A percentile compares a stretch with the other conserved stretches of the same genome.
phyloP scores from a whole-genome alignment of 2,888 invertebrate species.

The Syritta pipiens region DNA sequence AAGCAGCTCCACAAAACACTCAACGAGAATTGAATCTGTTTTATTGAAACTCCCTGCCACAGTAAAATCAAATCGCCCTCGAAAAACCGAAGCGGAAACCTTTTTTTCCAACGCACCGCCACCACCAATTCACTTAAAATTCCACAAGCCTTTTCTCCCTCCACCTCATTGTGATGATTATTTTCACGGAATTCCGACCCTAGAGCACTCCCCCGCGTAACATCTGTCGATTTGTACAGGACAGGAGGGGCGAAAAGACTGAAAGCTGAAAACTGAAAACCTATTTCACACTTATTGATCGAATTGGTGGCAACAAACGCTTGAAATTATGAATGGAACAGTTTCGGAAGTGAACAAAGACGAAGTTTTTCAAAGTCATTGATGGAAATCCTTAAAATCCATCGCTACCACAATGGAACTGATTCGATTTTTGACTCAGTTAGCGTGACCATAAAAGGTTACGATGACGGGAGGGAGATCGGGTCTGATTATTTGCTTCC shows the following conservation, averaged over 20 bases:
- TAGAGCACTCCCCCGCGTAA: slow-evolving; percentile 22
- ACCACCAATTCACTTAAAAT: slow-evolving; percentile 59
- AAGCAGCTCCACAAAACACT: too few species aligned
- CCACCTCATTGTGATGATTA: slow-evolving; percentile 27
- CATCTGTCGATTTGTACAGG: slow-evolving; percentile 36
- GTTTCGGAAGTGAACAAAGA: slow-evolving; percentile 3
- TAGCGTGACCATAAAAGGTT: background rate
- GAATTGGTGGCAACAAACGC: slow-evolving; percentile 21
- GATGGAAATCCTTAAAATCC: slow-evolving; percentile 7
- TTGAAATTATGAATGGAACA: slow-evolving; percentile 26
- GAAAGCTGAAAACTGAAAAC: slow-evolving; percentile 49
- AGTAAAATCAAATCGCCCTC: background rate
- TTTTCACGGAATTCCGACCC: slow-evolving; percentile 14
- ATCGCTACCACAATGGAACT: background rate
- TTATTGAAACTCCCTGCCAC: too few species aligned
- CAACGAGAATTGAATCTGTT: too few species aligned
- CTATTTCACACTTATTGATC: slow-evolving; percentile 67
- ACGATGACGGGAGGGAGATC: background rate
- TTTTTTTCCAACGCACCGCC: background rate
- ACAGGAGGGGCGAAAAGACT: background rate
- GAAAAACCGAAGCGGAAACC: background rate
- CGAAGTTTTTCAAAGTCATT: slow-evolving; percentile 23
- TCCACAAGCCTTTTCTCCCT: slow-evolving; percentile 31
- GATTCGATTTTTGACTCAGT: slow-evolving; percentile 39
- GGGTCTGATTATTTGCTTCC: background rate